Percentiles rank a stretch among this genome's conserved stretches.
phyloP scores from a whole-genome alignment of 1,140 invertebrate species.

The Nephotettix cincticeps region DNA sequence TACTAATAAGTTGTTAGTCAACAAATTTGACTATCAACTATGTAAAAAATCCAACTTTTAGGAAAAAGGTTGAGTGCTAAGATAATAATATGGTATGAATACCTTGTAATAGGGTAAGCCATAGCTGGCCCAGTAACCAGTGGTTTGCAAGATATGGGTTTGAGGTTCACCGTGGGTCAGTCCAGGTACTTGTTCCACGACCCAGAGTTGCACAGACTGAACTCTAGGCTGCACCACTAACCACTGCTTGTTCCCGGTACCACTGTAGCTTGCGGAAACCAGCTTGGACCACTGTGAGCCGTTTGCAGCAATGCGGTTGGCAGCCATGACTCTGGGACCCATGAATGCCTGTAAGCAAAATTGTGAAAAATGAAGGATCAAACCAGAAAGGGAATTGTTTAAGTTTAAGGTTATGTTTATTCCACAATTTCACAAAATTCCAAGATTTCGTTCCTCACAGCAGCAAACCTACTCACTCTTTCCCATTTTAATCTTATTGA shows the following conservation, averaged over 20 bases:
- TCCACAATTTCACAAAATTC: too few relatives aligned
- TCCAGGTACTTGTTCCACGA: conserved; percentile 83
- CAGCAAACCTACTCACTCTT: too few relatives aligned
- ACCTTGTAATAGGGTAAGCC: conserved; percentile 76
- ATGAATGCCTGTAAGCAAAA: conserved; percentile 60
- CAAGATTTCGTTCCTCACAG: too few relatives aligned
- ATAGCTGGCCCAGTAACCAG: conserved; percentile 75
- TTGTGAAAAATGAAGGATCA: too few relatives aligned
- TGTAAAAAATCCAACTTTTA: too few relatives aligned
- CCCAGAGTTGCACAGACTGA: conserved; percentile 53
- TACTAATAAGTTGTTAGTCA: too few relatives aligned
- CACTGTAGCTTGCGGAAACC: conserved; percentile 68
- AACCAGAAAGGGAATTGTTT: too few relatives aligned
- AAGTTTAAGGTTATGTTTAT: too few relatives aligned
- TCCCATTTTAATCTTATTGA: too few relatives aligned
- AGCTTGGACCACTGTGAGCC: conserved; percentile 69
- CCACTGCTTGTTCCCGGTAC: conserved; percentile 90
- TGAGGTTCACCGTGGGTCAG: conserved; percentile 64
- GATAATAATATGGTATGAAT: too few relatives aligned
- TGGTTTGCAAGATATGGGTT: conserved; percentile 62
- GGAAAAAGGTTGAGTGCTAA: too few relatives aligned
- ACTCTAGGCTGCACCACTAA: conserved; percentile 68
- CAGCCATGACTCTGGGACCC: conserved; percentile 78
- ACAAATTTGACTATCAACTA: too few relatives aligned
- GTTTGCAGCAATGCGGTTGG: conserved; percentile 75